These are phyloP conservation scores for Semnopithecus entellus DNA, from an alignment of 2,113 vertebrate species.

Conservation along the genomic window DNA sequence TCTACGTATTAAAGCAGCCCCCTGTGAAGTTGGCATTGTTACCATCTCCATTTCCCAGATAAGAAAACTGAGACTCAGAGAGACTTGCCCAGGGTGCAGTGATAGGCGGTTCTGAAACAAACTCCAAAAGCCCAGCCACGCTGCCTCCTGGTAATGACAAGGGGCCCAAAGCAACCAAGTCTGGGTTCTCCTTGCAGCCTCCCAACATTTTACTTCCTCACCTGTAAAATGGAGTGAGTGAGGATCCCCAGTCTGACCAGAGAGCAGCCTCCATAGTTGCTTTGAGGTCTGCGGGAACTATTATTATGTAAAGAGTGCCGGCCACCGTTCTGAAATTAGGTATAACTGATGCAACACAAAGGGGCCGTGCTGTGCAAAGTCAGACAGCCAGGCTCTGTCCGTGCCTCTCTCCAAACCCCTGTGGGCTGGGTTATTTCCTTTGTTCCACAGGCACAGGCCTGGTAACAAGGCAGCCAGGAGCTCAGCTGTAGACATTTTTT, in stretches of 20 bases:
- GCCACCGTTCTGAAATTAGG: not conserved
- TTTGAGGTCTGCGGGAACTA: not conserved
- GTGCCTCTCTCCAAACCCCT: not conserved
- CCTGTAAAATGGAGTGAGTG: not conserved
- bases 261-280: not conserved
- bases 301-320: not conserved
- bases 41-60: not conserved
- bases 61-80: not conserved
- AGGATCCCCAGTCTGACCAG: not conserved
- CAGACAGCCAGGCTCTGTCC: not conserved
- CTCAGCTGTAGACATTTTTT: conserved; percentile 71
- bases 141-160: not conserved
- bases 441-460: conserved; percentile 45
- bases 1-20: not conserved
- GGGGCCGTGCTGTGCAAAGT: not conserved
- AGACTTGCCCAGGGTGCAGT: not conserved
- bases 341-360: not conserved
- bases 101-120: not conserved
- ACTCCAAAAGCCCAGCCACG: not conserved
- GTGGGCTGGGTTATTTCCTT: conserved; percentile 20
- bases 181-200: not conserved
- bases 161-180: not conserved
- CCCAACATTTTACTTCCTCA: not conserved
- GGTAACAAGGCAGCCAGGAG: conserved; percentile 59
- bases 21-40: too few relatives aligned